Evolutionary conservation across 1,140 invertebrate genomes (phyloP).

Genomic region (Bombus sylvicola): DNA sequence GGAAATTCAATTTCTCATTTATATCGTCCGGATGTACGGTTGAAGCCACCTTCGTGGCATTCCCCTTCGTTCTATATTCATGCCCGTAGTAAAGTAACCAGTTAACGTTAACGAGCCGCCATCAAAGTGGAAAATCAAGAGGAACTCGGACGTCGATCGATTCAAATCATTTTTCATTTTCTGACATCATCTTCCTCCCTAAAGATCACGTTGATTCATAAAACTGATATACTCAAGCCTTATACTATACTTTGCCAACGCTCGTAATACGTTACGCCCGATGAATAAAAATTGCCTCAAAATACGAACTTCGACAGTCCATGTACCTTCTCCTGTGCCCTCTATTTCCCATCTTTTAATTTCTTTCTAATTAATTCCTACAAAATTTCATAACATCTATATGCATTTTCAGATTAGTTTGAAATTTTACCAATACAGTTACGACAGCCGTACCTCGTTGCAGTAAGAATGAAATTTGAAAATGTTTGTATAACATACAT

Average conservation of each 20-base stretch:
- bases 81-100: slow-evolving; percentile 62
- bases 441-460: too few relatives aligned
- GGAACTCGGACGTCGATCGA: slow-evolving; percentile 43
- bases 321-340: neutral
- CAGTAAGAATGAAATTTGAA: neutral
- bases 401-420: neutral
- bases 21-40: slow-evolving; percentile 72
- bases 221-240: neutral
- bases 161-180: slow-evolving; percentile 31
- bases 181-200: neutral
- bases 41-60: slow-evolving; percentile 69
- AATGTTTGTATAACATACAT: neutral
- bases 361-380: neutral
- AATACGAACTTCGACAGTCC: neutral
- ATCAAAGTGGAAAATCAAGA: slow-evolving; percentile 55
- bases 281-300: neutral
- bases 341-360: neutral
- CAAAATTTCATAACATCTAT: neutral
- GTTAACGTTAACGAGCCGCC: slow-evolving; percentile 63
- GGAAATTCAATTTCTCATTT: slow-evolving; percentile 69
- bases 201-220: neutral
- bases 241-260: too few relatives aligned
- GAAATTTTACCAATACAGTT: neutral
- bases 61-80: slow-evolving; percentile 71
- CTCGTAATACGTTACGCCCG: neutral